Conservation (phyloP, 2,113 vertebrate genomes). For the Myotis yumanensis region DNA sequence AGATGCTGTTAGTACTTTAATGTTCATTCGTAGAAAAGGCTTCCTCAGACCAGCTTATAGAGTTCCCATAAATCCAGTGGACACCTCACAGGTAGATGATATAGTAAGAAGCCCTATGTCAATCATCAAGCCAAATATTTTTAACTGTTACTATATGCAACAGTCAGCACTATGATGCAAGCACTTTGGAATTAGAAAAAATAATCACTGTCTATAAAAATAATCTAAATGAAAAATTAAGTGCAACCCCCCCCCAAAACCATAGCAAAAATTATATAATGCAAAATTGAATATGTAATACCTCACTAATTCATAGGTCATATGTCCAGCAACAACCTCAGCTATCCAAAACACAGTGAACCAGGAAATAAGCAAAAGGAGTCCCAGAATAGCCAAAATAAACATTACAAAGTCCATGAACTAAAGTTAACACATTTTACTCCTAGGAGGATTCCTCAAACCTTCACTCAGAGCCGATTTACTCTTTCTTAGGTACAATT, state of each 20-base stretch:
- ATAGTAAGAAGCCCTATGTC: not conserved
- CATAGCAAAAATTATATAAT: constrained; percentile 40
- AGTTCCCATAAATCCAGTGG: constrained; percentile 16
- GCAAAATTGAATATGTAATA: constrained; percentile 25
- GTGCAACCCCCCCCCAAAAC: not conserved
- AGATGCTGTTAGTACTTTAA: constrained; percentile 37
- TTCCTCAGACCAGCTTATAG: constrained; percentile 50
- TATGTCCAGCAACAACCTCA: constrained; percentile 55
- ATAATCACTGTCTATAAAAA: constrained; percentile 3
- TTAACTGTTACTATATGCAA: not conserved
- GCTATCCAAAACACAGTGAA: constrained; percentile 72
- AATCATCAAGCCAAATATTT: constrained; percentile 46
- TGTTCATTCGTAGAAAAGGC: constrained; percentile 44
- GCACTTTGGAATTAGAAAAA: constrained; percentile 35
- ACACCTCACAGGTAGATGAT: not conserved
- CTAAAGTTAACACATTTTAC: constrained; percentile 77
- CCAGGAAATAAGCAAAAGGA: constrained; percentile 74
- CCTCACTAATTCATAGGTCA: constrained; percentile 53
- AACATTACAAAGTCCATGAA: constrained; percentile 71
- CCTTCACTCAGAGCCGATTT: constrained; percentile 67
- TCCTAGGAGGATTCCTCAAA: constrained; percentile 74
- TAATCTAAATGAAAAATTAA: constrained; percentile 24
- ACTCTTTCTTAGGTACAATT: constrained; percentile 78
- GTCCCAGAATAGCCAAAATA: constrained; percentile 77
- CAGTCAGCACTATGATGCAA: not conserved